These are phyloP conservation scores for Rhodophaea formosa DNA, from an alignment of 2,888 invertebrate genomes.

Conservation along the genomic window DNA sequence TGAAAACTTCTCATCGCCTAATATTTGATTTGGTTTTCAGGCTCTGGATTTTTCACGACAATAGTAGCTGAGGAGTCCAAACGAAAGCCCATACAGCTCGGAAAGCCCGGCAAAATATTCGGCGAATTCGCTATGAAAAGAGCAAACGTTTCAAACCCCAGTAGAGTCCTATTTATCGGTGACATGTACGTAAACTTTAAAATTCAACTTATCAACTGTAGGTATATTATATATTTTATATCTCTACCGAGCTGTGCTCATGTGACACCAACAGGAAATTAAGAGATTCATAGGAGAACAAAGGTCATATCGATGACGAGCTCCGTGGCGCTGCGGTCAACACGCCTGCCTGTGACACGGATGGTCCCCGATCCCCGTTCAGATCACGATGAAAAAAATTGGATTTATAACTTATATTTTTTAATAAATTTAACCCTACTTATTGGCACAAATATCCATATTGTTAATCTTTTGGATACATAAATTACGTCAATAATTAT, in stretches of 20 bases:
- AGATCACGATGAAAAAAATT: too few species aligned
- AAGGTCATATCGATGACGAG: too few species aligned
- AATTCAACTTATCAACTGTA: neutral
- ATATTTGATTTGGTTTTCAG: conserved; percentile 41
- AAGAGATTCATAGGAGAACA: too few species aligned
- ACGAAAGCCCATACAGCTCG: conserved; percentile 61
- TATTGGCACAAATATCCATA: too few species aligned
- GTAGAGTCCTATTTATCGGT: conserved; percentile 89
- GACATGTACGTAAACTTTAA: conserved; percentile 83
- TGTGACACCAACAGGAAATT: too few species aligned
- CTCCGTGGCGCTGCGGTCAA: too few species aligned
- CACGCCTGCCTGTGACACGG: too few species aligned
- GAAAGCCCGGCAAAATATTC: conserved; percentile 73
- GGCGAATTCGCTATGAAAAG: conserved; percentile 75
- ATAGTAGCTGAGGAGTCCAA: conserved; percentile 60
- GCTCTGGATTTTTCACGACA: conserved; percentile 63
- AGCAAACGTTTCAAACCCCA: conserved; percentile 82
- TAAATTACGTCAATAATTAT: too few species aligned
- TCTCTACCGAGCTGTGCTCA: conserved; percentile 2
- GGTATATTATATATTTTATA: neutral
- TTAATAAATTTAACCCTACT: too few species aligned
- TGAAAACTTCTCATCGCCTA: neutral
- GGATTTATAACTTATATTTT: too few species aligned
- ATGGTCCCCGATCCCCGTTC: too few species aligned
- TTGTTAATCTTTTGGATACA: too few species aligned